Conservation (phyloP, 2,113 vertebrate species). For the Bufo bufo region DNA sequence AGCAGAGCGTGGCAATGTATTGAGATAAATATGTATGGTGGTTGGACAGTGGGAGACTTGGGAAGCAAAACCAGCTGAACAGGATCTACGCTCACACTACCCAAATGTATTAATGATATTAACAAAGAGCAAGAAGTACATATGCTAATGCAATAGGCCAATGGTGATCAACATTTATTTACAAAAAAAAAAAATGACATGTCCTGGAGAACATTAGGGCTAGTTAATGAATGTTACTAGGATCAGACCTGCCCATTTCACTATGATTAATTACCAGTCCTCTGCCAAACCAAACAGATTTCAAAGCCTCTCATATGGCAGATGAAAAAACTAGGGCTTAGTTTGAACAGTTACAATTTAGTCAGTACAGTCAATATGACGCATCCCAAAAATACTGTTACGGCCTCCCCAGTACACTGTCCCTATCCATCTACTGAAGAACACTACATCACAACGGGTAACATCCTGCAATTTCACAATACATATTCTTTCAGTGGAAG, state of each 20-base stretch:
- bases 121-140: not conserved
- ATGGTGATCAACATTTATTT: not conserved
- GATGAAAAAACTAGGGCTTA: not conserved
- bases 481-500: too few species aligned
- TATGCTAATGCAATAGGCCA: slow-evolving; percentile 18
- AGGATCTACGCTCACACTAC: slow-evolving; percentile 2
- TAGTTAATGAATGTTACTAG: not conserved
- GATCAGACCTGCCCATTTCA: not conserved
- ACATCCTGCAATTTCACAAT: too few species aligned
- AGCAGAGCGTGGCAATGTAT: slow-evolving; percentile 50
- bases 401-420: not conserved
- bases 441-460: too few species aligned
- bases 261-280: slow-evolving; percentile 18
- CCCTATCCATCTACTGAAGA: too few species aligned
- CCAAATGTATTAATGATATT: slow-evolving; percentile 27
- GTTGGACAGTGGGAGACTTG: slow-evolving; percentile 12
- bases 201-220: not conserved
- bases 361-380: not conserved
- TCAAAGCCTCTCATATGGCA: not conserved
- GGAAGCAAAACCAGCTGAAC: slow-evolving; percentile 10
- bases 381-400: not conserved
- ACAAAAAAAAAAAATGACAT: slow-evolving; percentile 10
- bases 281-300: slow-evolving; percentile 1
- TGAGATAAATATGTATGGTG: slow-evolving; percentile 54
- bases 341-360: not conserved